phyloP scores from a whole-genome alignment of 1,140 invertebrate species.

The Drosophila ambigua region DNA sequence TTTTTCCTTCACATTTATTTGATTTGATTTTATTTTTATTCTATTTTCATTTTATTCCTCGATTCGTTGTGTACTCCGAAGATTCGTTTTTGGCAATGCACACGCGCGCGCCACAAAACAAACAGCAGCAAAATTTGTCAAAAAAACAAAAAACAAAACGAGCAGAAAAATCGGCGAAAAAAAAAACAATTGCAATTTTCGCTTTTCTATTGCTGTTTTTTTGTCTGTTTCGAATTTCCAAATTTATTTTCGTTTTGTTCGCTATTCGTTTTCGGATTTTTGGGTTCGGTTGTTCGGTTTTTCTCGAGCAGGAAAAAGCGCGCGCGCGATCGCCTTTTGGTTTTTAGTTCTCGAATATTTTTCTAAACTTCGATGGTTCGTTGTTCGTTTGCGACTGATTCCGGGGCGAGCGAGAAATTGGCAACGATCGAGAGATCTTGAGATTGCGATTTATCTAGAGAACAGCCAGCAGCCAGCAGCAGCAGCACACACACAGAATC shows the following conservation, averaged over 20 bases:
- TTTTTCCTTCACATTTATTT: conserved; percentile 22
- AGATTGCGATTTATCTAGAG: conserved; percentile 30
- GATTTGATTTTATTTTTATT: conserved; percentile 26
- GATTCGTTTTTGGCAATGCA: conserved; percentile 74
- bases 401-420: conserved; percentile 61
- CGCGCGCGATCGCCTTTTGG: conserved; percentile 58
- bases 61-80: conserved; percentile 45
- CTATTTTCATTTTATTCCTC: conserved; percentile 31
- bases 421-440: conserved; percentile 65
- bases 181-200: conserved; percentile 43
- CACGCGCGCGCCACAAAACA: conserved; percentile 50
- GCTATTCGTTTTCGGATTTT: conserved; percentile 44
- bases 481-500: conserved; percentile 19
- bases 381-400: conserved; percentile 83
- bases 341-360: conserved; percentile 48
- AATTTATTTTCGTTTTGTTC: conserved; percentile 68
- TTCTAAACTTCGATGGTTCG: conserved; percentile 83
- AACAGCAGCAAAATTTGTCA: conserved; percentile 27
- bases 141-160: conserved; percentile 43
- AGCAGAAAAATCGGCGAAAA: conserved; percentile 27
- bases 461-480: too few species aligned
- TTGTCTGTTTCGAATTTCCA: conserved; percentile 44
- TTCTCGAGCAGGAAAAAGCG: conserved; percentile 46
- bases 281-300: conserved; percentile 5
- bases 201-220: conserved; percentile 5